phyloP scores from a whole-genome alignment of 2,113 vertebrate species.

The Phyllostomus discolor region DNA sequence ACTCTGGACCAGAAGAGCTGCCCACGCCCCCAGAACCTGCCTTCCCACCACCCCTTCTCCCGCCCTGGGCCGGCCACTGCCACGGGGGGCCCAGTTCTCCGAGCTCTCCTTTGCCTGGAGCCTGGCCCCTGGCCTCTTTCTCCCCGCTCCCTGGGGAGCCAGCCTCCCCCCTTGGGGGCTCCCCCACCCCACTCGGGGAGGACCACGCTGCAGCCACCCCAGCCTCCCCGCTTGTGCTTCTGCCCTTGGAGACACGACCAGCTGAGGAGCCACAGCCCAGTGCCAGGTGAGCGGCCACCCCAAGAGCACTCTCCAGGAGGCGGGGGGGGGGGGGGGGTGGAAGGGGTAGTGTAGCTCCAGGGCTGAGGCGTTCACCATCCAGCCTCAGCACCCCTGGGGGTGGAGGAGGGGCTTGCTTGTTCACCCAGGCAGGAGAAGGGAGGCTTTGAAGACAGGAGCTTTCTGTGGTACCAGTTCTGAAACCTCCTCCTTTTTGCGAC shows the following conservation, averaged over 20 bases:
- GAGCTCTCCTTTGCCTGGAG: conserved; percentile 71
- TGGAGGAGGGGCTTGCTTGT: not conserved
- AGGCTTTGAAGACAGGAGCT: not conserved
- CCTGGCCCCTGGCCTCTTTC: conserved; percentile 80
- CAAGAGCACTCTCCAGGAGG: not conserved
- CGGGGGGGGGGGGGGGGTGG: not conserved
- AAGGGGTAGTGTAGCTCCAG: not conserved
- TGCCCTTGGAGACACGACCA: conserved; percentile 92
- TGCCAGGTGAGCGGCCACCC: conserved; percentile 89
- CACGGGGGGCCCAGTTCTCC: conserved; percentile 40
- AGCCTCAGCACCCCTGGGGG: not conserved
- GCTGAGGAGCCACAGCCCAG: conserved; percentile 83
- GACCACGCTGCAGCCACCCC: conserved; percentile 74
- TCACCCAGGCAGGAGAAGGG: not conserved
- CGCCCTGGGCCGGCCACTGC: conserved; percentile 32
- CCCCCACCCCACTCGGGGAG: conserved; percentile 75
- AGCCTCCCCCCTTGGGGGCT: conserved; percentile 72
- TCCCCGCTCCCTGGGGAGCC: conserved; percentile 77
- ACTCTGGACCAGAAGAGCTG: conserved; percentile 47
- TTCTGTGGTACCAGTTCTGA: not conserved
- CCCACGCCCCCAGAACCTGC: conserved; percentile 62
- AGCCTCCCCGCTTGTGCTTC: conserved; percentile 85
- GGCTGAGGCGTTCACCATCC: not conserved
- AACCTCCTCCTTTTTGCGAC: not conserved
- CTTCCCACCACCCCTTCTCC: conserved; percentile 70